Evolutionary conservation across 2,888 invertebrate genomes (phyloP).

Genomic region (Gnatocerus cornutus): DNA sequence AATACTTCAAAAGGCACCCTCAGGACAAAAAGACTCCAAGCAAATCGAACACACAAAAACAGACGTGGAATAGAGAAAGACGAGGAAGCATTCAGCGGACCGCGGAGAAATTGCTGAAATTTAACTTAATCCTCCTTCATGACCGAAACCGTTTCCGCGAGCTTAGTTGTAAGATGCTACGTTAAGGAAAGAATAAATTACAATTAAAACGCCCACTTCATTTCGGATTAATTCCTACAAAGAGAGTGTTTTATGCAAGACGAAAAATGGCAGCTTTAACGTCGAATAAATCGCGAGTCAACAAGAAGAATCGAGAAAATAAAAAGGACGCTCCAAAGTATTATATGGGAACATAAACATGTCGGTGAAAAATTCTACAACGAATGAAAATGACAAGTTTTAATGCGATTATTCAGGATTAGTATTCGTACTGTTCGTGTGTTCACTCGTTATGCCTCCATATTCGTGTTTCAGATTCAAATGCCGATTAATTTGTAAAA

Average conservation of each 20-base stretch:
- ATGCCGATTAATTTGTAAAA: conserved; percentile 31
- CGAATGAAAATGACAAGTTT: conserved; percentile 31
- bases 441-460: conserved; percentile 17
- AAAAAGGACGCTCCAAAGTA: conserved; percentile 14
- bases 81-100: conserved; percentile 7
- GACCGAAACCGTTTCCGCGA: conserved; percentile 30
- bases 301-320: conserved; percentile 18
- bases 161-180: conserved; percentile 29
- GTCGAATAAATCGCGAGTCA: conserved; percentile 29
- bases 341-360: conserved; percentile 21
- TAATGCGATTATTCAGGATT: conserved; percentile 43
- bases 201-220: conserved; percentile 39
- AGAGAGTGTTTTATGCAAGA: conserved; percentile 24
- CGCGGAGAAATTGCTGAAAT: conserved; percentile 29
- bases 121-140: conserved; percentile 35
- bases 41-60: conserved; percentile 14
- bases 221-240: conserved; percentile 34
- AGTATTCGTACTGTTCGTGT: conserved; percentile 35
- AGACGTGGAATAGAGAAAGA: conserved; percentile 4
- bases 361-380: conserved; percentile 29
- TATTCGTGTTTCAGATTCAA: conserved; percentile 18
- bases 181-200: conserved; percentile 37
- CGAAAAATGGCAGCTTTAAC: conserved; percentile 24
- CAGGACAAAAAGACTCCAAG: conserved; percentile 16
- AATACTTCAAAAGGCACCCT: conserved; percentile 15